Base-by-base conservation (phyloP, 2,113 vertebrate genomes). In the Pungitius pungitius region DNA sequence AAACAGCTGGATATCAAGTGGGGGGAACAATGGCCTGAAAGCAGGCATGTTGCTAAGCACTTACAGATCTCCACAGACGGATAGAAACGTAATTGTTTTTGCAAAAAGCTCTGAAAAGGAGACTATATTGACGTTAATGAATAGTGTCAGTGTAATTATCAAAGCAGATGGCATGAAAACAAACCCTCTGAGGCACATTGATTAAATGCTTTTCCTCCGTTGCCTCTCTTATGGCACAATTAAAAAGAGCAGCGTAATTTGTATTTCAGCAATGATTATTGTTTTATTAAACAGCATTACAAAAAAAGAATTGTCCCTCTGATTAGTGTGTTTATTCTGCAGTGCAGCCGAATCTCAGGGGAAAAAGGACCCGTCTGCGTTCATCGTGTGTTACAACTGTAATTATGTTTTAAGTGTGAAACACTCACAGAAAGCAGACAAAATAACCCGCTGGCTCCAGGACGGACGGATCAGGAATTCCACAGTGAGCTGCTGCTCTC, bases 21-120 rank as follows among this genome's bases (percentile, higher is more conserved):
- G 56, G 45, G 60, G 71, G 27, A 81, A 61, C 73, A 72, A 66
- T 55, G 66, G 11, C 17, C 0, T 57, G 37, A 72, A 40, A 47
- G 45, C 2, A 73, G 22, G 70, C 78, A 78, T 75, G 75, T 82
- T 71, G 76, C 64, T 76, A 78, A 82, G 81, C 78, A 72, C 81
- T 55, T 33, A 56, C 69, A 75, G 43, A 59, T 79, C 51, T 70
- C 76, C 40, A 39, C 62, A 83, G 84, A 80, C 83, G 40, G 45
- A 35, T 33, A 39, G 54, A 55, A 60, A 27, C 54, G 77, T 57
- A n/a, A n/a, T n/a, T 24, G 4, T 11, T 13, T 18, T 73, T 35
- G 2, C 30, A n/a, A 45, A 55, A 20, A 63, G 30, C 27, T 47
- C 42, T 35, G 35, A n/a, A 27, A 35, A 62, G 24, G 20, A 47